Percentiles rank a stretch among this genome's conserved stretches.
phyloP scores from a whole-genome alignment of 1,140 invertebrate genomes.

The Drosophila leontia region DNA sequence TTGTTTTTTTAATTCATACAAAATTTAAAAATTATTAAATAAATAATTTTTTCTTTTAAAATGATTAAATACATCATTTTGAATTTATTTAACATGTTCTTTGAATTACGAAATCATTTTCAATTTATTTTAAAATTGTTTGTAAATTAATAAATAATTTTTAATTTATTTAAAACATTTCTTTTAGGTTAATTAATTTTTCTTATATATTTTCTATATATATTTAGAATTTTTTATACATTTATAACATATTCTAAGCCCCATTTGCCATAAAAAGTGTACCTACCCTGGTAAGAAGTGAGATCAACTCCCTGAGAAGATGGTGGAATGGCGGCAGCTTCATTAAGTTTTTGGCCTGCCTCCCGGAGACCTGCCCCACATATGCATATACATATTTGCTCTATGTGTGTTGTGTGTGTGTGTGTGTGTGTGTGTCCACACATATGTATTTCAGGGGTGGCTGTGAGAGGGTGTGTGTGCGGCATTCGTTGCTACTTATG shows the following conservation, averaged over 20 bases:
- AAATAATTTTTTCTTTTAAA: too few species aligned
- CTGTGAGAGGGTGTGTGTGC: slow-evolving; percentile 26
- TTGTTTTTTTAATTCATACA: too few species aligned
- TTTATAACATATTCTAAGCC: background rate
- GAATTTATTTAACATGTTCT: too few species aligned
- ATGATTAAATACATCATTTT: too few species aligned
- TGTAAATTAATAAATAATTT: too few species aligned
- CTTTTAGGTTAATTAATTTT: too few species aligned
- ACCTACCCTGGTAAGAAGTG: background rate
- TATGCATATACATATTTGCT: slow-evolving; percentile 49
- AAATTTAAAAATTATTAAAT: too few species aligned
- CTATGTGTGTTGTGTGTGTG: background rate
- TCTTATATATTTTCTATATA: too few species aligned
- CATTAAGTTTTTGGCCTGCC: slow-evolving; percentile 74
- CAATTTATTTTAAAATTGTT: too few species aligned
- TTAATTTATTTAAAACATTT: too few species aligned
- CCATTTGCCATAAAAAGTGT: background rate
- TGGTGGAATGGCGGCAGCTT: slow-evolving; percentile 61
- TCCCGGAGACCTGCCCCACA: slow-evolving; percentile 68
- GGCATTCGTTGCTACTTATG: slow-evolving; percentile 75
- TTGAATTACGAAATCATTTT: too few species aligned
- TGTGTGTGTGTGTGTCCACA: background rate
- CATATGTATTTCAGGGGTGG: slow-evolving; percentile 26
- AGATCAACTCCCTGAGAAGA: slow-evolving; percentile 2
- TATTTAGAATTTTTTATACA: background rate